phyloP scores from a whole-genome alignment of 1,140 invertebrate species.

The Drosophila bifasciata region DNA sequence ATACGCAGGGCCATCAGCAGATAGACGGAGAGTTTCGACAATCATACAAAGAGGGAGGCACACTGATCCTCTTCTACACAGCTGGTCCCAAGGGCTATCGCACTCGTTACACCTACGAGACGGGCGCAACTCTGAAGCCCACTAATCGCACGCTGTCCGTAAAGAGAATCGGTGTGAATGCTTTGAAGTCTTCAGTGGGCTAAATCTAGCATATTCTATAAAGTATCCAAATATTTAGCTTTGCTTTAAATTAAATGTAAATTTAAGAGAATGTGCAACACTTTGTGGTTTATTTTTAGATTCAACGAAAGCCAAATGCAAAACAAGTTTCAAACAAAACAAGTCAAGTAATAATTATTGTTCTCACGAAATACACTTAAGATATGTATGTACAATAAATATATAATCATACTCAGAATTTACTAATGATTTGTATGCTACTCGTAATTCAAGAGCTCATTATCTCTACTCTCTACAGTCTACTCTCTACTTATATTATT shows the following conservation, averaged over 20 bases:
- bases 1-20: conserved; percentile 4
- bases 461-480: no score
- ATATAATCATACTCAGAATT: no score
- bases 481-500: no score
- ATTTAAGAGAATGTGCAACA: not conserved
- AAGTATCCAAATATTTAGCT: no score
- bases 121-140: not conserved
- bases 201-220: not conserved
- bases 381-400: no score
- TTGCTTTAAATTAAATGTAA: not conserved
- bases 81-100: conserved; percentile 19
- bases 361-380: no score
- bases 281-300: no score
- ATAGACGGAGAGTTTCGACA: conserved; percentile 24
- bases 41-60: conserved; percentile 1
- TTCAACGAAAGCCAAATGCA: no score
- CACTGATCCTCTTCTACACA: conserved; percentile 3
- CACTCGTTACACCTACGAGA: conserved; percentile 1
- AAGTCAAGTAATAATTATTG: no score
- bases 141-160: not conserved
- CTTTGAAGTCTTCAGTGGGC: conserved; percentile 22
- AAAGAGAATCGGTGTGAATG: conserved; percentile 11
- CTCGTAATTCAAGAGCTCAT: no score
- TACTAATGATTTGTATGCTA: no score
- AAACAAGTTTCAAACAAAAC: no score